These are phyloP conservation scores for Malurus cyaneus DNA, from an alignment of 2,113 vertebrate genomes.

Conservation along the genomic window DNA sequence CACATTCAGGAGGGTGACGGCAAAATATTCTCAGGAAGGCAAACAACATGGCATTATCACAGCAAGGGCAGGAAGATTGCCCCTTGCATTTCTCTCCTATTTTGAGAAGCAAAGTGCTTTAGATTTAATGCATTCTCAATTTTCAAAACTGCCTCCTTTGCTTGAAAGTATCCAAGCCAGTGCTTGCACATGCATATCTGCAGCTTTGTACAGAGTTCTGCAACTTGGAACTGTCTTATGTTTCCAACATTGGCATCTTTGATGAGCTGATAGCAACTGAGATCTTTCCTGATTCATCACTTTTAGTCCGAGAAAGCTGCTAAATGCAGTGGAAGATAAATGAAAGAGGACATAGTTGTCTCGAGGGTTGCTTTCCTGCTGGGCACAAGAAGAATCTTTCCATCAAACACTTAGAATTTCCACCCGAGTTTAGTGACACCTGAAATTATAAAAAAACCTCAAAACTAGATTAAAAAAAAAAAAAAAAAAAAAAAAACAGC, in stretches of 20 bases:
- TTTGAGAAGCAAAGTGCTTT: neutral
- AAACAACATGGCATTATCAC: neutral
- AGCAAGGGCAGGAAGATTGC: neutral
- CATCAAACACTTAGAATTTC: neutral
- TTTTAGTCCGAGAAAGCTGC: neutral
- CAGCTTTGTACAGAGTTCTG: neutral
- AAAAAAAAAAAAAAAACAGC: no score
- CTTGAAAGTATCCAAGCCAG: neutral
- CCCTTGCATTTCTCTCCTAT: neutral
- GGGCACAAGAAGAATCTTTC: neutral
- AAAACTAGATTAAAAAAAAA: neutral
- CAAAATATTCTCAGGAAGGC: neutral
- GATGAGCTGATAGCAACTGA: neutral
- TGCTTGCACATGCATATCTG: neutral
- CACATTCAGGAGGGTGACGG: neutral
- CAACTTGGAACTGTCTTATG: neutral
- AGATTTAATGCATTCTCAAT: neutral
- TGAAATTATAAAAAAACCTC: neutral
- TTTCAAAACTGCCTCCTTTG: neutral
- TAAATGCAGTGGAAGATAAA: neutral
- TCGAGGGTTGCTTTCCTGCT: neutral
- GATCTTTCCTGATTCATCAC: neutral
- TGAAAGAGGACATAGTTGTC: neutral
- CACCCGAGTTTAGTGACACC: neutral
- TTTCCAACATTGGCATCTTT: neutral